phyloP scores from a whole-genome alignment of 1,140 invertebrate species.

The Triops longicaudatus region DNA sequence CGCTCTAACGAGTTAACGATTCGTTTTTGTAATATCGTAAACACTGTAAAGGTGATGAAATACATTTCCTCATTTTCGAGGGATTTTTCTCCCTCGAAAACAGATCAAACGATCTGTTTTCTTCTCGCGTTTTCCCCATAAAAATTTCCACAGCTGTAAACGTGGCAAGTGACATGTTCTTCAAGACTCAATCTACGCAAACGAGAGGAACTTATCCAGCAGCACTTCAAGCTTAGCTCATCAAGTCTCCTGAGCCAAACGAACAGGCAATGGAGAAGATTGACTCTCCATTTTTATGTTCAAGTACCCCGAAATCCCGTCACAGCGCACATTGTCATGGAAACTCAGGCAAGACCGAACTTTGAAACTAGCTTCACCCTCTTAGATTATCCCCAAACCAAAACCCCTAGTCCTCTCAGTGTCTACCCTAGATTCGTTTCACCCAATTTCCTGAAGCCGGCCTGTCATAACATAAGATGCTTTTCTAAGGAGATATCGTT shows the following conservation, averaged over 20 bases:
- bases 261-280: not conserved
- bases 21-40: too few species aligned
- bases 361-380: not conserved
- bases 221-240: not conserved
- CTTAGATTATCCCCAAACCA: not conserved
- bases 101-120: too few species aligned
- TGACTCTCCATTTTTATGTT: not conserved
- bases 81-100: too few species aligned
- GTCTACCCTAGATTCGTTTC: not conserved
- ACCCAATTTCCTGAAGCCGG: not conserved
- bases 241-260: not conserved
- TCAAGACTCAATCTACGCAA: too few species aligned
- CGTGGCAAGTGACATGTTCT: too few species aligned
- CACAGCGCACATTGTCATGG: constrained; percentile 4
- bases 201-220: not conserved
- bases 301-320: not conserved
- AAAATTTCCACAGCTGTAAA: too few species aligned
- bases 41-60: too few species aligned
- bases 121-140: too few species aligned
- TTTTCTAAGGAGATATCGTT: not conserved
- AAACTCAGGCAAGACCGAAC: too few species aligned
- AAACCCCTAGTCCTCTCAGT: not conserved
- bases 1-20: too few species aligned
- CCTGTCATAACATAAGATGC: constrained; percentile 11
- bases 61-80: too few species aligned